Conservation (phyloP, 2,888 invertebrate species). For the Scaptomyza polygonia region DNA sequence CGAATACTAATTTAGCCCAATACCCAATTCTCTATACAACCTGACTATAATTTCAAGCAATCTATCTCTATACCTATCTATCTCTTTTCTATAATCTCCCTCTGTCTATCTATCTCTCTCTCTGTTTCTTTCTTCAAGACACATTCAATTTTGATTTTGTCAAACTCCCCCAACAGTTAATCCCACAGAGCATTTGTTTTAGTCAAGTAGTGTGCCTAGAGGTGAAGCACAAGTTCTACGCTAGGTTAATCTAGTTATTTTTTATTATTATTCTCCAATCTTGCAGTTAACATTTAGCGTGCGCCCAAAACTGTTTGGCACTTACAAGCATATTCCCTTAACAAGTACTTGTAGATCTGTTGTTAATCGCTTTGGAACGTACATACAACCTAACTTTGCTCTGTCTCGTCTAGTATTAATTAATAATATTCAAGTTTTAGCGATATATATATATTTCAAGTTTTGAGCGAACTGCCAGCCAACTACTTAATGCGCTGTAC, state of each 20-base stretch:
- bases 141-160: constrained; percentile 60
- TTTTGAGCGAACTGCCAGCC: constrained; percentile 77
- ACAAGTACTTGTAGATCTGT: constrained; percentile 24
- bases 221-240: constrained; percentile 59
- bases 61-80: constrained; percentile 26
- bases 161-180: constrained; percentile 40
- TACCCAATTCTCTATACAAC: constrained; percentile 19
- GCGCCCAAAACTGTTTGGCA: constrained; percentile 41
- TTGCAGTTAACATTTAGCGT: constrained; percentile 46
- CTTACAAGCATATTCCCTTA: constrained; percentile 27
- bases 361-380: constrained; percentile 59
- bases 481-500: constrained; percentile 73
- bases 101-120: constrained; percentile 33
- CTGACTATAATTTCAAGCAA: constrained; percentile 28
- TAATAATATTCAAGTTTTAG: constrained; percentile 44
- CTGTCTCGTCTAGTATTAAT: constrained; percentile 54
- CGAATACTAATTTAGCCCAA: constrained; percentile 22
- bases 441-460: constrained; percentile 63
- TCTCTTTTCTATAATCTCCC: constrained; percentile 23
- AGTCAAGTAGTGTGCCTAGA: constrained; percentile 63
- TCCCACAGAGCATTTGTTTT: constrained; percentile 60
- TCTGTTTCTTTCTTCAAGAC: constrained; percentile 46
- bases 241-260: constrained; percentile 58
- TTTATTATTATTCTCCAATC: constrained; percentile 32
- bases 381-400: constrained; percentile 31